These are phyloP conservation scores for Drosophila bunnanda DNA, from an alignment of 2,888 invertebrate species.

Conservation along the genomic window DNA sequence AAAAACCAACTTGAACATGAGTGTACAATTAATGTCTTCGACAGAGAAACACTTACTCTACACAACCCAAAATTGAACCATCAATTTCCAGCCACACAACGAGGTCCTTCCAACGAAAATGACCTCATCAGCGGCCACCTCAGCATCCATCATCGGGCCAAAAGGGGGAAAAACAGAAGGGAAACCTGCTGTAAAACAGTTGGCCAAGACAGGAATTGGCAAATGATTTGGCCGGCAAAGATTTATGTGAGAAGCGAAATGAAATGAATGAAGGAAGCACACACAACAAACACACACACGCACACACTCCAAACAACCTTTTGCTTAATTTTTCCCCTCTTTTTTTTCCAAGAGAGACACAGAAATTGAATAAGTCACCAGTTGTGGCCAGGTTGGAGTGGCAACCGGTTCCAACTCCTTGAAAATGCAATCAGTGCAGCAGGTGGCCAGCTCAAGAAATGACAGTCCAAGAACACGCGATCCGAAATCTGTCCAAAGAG, in stretches of 20 bases:
- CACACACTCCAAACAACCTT: conserved; percentile 47
- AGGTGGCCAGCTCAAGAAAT: conserved; percentile 64
- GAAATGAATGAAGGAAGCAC: conserved; percentile 19
- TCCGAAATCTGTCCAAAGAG: conserved; percentile 37
- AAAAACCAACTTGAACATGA: not conserved
- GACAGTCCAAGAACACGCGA: conserved; percentile 44
- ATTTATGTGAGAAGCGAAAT: conserved; percentile 67
- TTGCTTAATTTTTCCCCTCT: conserved; percentile 31
- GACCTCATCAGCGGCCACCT: conserved; percentile 22
- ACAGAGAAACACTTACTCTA: not conserved
- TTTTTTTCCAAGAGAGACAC: not conserved
- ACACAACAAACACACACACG: conserved; percentile 5
- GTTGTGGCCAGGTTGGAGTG: conserved; percentile 26
- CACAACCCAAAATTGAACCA: conserved; percentile 17
- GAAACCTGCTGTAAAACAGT: conserved; percentile 14
- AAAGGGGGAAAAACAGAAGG: not conserved
- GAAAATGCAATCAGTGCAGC: conserved; percentile 55
- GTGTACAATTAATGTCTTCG: not conserved
- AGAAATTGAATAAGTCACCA: conserved; percentile 69
- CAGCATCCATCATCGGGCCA: conserved; percentile 22
- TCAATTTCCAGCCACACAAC: conserved; percentile 9
- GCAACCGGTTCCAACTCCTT: conserved; percentile 56
- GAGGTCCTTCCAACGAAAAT: conserved; percentile 19
- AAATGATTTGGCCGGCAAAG: conserved; percentile 49
- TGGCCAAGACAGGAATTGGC: conserved; percentile 44